These are phyloP conservation scores for Labeo catla DNA, from an alignment of 2,113 vertebrate species.

Conservation along the genomic window DNA sequence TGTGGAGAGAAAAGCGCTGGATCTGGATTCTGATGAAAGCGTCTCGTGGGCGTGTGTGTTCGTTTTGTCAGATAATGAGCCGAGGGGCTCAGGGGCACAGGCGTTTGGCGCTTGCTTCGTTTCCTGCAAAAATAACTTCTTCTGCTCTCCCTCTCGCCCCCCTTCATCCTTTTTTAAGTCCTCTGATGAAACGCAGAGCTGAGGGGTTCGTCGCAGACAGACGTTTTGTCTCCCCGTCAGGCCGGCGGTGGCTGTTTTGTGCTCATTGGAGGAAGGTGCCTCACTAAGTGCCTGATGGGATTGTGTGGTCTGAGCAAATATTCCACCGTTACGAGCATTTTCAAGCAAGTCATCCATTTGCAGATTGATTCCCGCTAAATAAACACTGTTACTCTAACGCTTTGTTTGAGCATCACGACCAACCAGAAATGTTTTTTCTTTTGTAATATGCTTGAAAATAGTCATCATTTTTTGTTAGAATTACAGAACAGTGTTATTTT, in stretches of 20 bases:
- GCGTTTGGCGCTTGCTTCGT: slow-evolving; percentile 84
- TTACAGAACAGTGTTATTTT: no score
- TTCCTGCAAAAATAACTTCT: slow-evolving; percentile 83
- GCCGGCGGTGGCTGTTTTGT: slow-evolving; percentile 69
- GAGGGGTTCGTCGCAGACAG: slow-evolving; percentile 75
- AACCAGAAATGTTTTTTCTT: no score
- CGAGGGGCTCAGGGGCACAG: slow-evolving; percentile 75
- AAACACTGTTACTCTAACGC: neutral
- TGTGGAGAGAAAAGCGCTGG: slow-evolving; percentile 70
- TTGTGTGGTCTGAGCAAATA: neutral
- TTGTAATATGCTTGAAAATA: neutral
- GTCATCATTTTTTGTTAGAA: no score
- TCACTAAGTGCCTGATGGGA: neutral
- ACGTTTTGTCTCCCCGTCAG: slow-evolving; percentile 74
- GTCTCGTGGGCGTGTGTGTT: slow-evolving; percentile 78
- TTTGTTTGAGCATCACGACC: neutral
- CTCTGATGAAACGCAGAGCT: slow-evolving; percentile 62
- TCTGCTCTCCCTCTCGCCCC: slow-evolving; percentile 18
- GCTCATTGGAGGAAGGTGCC: slow-evolving; percentile 77
- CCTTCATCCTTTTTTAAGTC: slow-evolving; percentile 52
- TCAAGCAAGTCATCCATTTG: neutral
- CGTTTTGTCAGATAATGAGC: slow-evolving; percentile 83
- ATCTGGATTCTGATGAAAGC: slow-evolving; percentile 86
- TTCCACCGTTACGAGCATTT: neutral
- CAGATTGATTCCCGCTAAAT: neutral